A percentile compares a stretch with the other conserved stretches of the same genome.
Evolutionary conservation across 2,113 vertebrate species (phyloP).

Genomic region (Rutilus rutilus): DNA sequence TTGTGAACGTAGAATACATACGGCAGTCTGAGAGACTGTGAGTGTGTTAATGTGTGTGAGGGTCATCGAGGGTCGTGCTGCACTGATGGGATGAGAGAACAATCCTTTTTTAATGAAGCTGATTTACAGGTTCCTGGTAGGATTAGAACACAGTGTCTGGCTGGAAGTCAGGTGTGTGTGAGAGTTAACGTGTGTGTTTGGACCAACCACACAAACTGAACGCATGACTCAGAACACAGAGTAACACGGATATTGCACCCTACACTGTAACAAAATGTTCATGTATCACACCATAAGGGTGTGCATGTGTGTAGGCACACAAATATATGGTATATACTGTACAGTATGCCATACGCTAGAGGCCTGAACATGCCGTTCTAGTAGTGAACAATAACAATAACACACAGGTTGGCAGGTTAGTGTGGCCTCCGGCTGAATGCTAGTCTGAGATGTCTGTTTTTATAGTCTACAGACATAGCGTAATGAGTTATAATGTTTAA

Average conservation of each 20-base stretch:
- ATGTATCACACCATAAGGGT: not conserved
- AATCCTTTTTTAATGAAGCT: constrained; percentile 56
- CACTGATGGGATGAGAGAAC: constrained; percentile 44
- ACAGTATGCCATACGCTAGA: not conserved
- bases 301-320: not conserved
- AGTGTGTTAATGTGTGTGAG: constrained; percentile 1
- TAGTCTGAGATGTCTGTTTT: constrained; percentile 22
- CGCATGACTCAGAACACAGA: not conserved
- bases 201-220: constrained; percentile 9
- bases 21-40: not conserved
- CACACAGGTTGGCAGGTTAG: constrained; percentile 14
- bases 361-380: not conserved
- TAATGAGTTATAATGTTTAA: constrained; percentile 46
- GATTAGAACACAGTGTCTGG: constrained; percentile 51
- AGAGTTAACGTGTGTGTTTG: constrained; percentile 2
- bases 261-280: not conserved
- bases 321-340: not conserved
- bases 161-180: constrained; percentile 32
- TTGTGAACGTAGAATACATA: not conserved
- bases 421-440: constrained; percentile 1
- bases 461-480: constrained; percentile 40
- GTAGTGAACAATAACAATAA: not conserved
- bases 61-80: not conserved
- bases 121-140: constrained; percentile 53
- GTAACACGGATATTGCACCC: not conserved